These are phyloP conservation scores for Apus apus DNA, from an alignment of 2,113 vertebrate species.

Conservation along the genomic window DNA sequence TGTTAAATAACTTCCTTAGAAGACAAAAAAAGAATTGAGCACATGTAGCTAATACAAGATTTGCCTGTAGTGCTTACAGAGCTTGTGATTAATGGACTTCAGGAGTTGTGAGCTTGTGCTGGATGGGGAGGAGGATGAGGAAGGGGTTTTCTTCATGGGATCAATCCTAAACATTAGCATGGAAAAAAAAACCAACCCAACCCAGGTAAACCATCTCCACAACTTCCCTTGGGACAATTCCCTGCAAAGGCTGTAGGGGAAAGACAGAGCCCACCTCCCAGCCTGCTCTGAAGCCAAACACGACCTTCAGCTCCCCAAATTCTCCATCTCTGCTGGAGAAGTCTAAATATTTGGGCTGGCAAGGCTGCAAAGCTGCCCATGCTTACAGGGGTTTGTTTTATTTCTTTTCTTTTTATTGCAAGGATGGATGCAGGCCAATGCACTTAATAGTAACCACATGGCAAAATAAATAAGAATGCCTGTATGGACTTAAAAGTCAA, in stretches of 20 bases:
- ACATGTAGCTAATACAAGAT: neutral
- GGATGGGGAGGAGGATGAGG: neutral
- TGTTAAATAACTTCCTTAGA: neutral
- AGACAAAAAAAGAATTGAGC: neutral
- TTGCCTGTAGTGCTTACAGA: neutral
- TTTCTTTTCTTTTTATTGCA: neutral
- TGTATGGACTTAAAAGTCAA: constrained; percentile 58
- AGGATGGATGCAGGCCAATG: constrained; percentile 45
- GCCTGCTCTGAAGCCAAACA: neutral
- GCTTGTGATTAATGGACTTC: neutral
- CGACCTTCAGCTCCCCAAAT: neutral
- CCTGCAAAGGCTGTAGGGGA: neutral
- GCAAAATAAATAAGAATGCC: constrained; percentile 68
- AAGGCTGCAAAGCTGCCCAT: constrained; percentile 47
- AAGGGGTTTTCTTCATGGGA: neutral
- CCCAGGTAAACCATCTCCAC: accelerated
- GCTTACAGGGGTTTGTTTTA: neutral
- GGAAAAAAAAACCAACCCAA: accelerated
- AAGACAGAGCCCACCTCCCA: neutral
- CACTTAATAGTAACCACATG: constrained; percentile 71
- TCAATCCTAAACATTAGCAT: neutral
- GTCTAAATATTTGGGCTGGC: constrained; percentile 66
- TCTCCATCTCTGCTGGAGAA: neutral
- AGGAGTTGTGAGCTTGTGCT: accelerated
- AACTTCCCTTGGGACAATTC: neutral